Conservation (phyloP, 2,113 vertebrate genomes). For the Malurus melanocephalus region DNA sequence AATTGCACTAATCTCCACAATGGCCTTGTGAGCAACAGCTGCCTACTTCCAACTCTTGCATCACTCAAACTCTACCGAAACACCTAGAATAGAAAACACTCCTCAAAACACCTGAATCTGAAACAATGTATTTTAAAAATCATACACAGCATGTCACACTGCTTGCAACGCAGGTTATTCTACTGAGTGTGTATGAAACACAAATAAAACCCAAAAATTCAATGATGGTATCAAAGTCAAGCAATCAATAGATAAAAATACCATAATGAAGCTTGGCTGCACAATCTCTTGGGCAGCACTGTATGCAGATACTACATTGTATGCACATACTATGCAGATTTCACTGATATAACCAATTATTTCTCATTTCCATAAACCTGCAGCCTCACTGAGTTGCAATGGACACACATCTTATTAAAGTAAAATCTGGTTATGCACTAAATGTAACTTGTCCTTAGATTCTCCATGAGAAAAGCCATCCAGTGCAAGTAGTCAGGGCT, state of each 20-base stretch:
- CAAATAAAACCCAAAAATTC: background rate
- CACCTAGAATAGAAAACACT: background rate
- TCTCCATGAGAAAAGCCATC: background rate
- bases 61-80: background rate
- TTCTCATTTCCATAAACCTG: background rate
- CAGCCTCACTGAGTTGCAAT: background rate
- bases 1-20: background rate
- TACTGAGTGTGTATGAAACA: background rate
- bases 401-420: background rate
- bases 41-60: background rate
- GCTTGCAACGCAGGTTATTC: background rate
- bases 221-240: background rate
- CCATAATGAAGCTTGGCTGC: background rate
- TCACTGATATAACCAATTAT: background rate
- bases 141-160: background rate
- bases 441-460: background rate
- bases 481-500: background rate
- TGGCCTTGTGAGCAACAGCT: fast-evolving
- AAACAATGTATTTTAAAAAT: background rate
- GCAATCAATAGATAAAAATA: background rate
- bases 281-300: background rate
- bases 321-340: background rate
- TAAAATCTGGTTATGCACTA: background rate
- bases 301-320: background rate
- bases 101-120: background rate